Percentiles rank a stretch among this genome's conserved stretches.
Conservation (phyloP, 2,888 invertebrate genomes). For the Eristalis arbustorum region DNA sequence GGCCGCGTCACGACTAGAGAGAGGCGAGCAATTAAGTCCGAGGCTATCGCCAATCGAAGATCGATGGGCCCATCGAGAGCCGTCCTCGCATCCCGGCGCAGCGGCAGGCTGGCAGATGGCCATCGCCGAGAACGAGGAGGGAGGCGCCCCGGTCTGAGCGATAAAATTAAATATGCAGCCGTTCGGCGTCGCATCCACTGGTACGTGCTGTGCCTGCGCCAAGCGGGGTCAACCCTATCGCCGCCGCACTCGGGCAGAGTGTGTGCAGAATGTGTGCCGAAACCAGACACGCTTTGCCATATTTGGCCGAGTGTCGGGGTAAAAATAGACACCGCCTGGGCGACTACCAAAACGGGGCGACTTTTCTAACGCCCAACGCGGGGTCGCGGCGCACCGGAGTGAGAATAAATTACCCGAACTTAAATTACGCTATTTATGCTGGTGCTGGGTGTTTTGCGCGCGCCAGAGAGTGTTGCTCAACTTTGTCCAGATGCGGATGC, state of each 20-base stretch:
- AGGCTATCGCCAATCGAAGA: slow-evolving; percentile 12
- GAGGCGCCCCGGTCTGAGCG: background rate
- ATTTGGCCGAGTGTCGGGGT: slow-evolving; percentile 6
- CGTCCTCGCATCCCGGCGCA: background rate
- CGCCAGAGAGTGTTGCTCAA: slow-evolving; percentile 2
- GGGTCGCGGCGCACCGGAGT: background rate
- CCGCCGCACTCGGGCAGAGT: background rate
- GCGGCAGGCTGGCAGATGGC: slow-evolving; percentile 20
- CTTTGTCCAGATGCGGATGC: slow-evolving; percentile 32
- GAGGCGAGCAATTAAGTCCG: slow-evolving; percentile 36
- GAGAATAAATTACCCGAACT: slow-evolving; percentile 37
- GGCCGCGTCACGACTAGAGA: slow-evolving; percentile 17
- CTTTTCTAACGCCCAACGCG: slow-evolving; percentile 12
- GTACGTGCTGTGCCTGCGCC: slow-evolving; percentile 27
- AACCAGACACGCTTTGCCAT: slow-evolving; percentile 13
- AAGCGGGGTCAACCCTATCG: background rate
- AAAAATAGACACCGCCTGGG: slow-evolving; percentile 33
- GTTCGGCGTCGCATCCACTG: slow-evolving; percentile 25
- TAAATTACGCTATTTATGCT: slow-evolving; percentile 18
- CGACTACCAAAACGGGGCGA: slow-evolving; percentile 13
- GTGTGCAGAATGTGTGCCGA: slow-evolving; percentile 8
- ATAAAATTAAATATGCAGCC: slow-evolving; percentile 49
- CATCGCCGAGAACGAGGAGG: slow-evolving; percentile 3
- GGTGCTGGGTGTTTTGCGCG: background rate
- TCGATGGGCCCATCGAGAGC: background rate